These are phyloP conservation scores for Maniola jurtina DNA, from an alignment of 1,140 invertebrate genomes.

Conservation along the genomic window DNA sequence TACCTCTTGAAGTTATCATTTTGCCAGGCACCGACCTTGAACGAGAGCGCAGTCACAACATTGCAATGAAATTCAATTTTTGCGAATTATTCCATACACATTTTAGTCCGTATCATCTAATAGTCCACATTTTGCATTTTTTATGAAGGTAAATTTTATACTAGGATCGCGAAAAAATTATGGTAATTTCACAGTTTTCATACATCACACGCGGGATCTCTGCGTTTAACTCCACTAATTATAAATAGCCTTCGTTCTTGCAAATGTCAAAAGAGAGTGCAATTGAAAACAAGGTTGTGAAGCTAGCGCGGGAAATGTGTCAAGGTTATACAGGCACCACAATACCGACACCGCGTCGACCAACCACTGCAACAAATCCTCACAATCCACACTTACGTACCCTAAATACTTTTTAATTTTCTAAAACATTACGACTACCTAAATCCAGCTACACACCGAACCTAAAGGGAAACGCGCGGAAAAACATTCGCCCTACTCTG, in stretches of 20 bases:
- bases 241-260: conserved; percentile 30
- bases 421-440: conserved; percentile 25
- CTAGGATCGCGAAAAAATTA: conserved; percentile 1
- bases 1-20: conserved; percentile 61
- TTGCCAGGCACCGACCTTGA: conserved; percentile 40
- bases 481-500: conserved; percentile 25
- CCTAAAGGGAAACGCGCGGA: conserved; percentile 9
- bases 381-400: conserved; percentile 36
- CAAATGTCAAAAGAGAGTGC: conserved; percentile 70
- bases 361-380: conserved; percentile 59
- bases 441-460: conserved; percentile 29
- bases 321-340: conserved; percentile 68
- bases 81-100: conserved; percentile 3
- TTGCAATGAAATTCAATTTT: conserved; percentile 17
- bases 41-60: conserved; percentile 47
- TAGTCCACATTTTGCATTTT: conserved; percentile 26
- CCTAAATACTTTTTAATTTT: conserved; percentile 24
- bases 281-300: conserved; percentile 68
- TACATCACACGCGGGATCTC: conserved; percentile 17
- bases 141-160: not conserved
- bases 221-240: conserved; percentile 18
- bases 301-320: conserved; percentile 72
- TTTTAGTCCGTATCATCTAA: conserved; percentile 21
- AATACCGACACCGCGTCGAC: conserved; percentile 56
- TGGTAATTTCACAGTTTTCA: not conserved